Evolutionary conservation across 2,888 invertebrate species (phyloP).

Genomic region (Euproctis similis): DNA sequence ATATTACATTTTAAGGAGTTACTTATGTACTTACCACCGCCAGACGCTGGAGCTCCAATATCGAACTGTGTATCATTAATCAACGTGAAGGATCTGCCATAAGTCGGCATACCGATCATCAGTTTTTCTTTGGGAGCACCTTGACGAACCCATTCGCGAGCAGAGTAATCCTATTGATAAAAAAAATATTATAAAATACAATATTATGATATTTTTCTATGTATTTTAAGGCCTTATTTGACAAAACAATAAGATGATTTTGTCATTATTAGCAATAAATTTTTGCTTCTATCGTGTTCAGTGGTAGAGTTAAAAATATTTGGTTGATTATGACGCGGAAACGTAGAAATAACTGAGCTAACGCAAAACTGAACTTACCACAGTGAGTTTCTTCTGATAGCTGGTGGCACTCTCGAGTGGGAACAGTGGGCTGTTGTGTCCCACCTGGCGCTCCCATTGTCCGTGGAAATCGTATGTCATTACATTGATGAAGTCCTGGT

Average conservation of each 20-base stretch:
- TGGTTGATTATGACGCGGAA: too few relatives aligned
- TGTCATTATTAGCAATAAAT: too few relatives aligned
- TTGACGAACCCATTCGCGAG: slow-evolving; percentile 94
- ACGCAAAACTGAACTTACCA: slow-evolving; percentile 73
- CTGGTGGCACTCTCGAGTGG: slow-evolving; percentile 92
- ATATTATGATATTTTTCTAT: too few relatives aligned
- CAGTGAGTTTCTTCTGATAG: slow-evolving; percentile 94
- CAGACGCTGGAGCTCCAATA: slow-evolving; percentile 92
- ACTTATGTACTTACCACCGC: slow-evolving; percentile 79
- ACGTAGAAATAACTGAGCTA: not conserved
- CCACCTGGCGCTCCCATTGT: slow-evolving; percentile 94
- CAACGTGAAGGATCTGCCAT: slow-evolving; percentile 92
- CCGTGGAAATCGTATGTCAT: slow-evolving; percentile 98
- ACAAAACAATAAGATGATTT: too few relatives aligned
- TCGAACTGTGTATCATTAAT: slow-evolving; percentile 91
- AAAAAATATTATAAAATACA: too few relatives aligned
- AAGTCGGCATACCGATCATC: slow-evolving; percentile 96
- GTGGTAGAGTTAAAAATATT: too few relatives aligned
- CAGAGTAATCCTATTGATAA: slow-evolving; percentile 84
- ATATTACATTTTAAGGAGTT: not conserved
- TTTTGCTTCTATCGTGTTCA: too few relatives aligned
- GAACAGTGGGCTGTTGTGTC: slow-evolving; percentile 93
- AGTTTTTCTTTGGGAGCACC: slow-evolving; percentile 95
- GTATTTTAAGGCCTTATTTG: too few relatives aligned
- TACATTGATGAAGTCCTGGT: slow-evolving; percentile 90